Evolutionary conservation across 2,113 vertebrate species (phyloP).

Genomic region (Echinops telfairi): DNA sequence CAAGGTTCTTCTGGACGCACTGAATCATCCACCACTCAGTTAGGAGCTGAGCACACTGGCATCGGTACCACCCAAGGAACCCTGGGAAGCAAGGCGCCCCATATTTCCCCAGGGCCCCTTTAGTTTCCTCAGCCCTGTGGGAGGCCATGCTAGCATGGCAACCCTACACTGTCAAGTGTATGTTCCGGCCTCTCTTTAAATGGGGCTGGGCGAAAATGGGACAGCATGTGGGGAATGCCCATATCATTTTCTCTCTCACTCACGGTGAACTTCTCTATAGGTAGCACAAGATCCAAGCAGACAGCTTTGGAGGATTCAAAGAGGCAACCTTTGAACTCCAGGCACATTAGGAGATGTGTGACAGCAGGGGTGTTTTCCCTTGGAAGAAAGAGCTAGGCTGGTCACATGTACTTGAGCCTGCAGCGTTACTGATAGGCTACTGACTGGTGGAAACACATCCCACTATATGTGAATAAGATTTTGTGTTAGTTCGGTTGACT

Average conservation of each 20-base stretch:
- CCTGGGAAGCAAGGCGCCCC: background rate
- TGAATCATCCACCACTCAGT: background rate
- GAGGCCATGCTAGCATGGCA: background rate
- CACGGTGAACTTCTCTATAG: no score
- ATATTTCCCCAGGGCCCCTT: background rate
- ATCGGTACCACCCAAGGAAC: background rate
- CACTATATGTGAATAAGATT: no score
- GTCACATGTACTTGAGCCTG: accelerated
- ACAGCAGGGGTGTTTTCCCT: background rate
- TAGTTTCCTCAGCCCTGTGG: background rate
- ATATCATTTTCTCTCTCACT: background rate
- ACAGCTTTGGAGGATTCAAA: background rate
- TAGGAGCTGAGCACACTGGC: background rate
- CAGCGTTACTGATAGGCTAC: accelerated
- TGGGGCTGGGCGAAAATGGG: background rate
- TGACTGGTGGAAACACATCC: background rate
- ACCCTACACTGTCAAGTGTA: accelerated
- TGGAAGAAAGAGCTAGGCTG: no score
- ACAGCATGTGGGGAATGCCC: background rate
- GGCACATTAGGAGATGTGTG: no score
- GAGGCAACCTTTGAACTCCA: background rate
- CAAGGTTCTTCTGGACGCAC: background rate
- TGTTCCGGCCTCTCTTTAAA: background rate
- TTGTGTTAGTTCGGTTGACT: no score
- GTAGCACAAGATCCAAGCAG: background rate